Evolutionary conservation across 2,797 vertebrate genomes (phyloP).

Genomic region (Parambassis ranga): DNA sequence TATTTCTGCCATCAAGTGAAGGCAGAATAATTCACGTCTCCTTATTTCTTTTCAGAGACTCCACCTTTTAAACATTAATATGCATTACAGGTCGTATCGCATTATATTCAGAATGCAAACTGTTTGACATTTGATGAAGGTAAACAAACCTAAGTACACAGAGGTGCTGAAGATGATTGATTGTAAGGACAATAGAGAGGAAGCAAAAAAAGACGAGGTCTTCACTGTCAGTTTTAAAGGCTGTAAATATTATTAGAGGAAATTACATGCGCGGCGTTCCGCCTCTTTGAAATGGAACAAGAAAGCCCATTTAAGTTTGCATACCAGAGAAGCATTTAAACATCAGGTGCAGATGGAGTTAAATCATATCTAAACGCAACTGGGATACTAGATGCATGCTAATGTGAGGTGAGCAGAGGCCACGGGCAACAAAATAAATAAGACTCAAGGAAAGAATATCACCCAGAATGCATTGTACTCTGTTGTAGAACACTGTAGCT

Average conservation of each 20-base stretch:
- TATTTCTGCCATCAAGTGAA: background rate
- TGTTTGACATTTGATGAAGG: background rate
- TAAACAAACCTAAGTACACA: constrained; percentile 4
- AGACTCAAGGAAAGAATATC: background rate
- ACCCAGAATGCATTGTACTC: background rate
- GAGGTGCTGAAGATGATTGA: constrained; percentile 14
- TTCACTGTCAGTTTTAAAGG: constrained; percentile 14
- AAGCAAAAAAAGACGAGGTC: background rate
- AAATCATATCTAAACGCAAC: constrained; percentile 14
- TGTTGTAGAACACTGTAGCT: constrained; percentile 1
- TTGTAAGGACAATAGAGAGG: background rate
- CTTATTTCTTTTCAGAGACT: too few relatives aligned
- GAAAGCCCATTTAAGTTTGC: constrained; percentile 21
- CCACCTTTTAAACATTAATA: constrained; percentile 11
- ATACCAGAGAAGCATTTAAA: constrained; percentile 17
- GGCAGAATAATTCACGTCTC: too few relatives aligned
- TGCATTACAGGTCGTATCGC: background rate
- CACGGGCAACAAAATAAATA: background rate
- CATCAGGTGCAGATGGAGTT: background rate
- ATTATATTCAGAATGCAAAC: background rate
- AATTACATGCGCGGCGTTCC: constrained; percentile 18
- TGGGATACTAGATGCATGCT: background rate
- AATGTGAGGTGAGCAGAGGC: background rate
- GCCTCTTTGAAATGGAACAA: constrained; percentile 7
- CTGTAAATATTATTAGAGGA: constrained; percentile 9